Conservation (phyloP, 2,888 invertebrate genomes). For the Keiferia lycopersicella region DNA sequence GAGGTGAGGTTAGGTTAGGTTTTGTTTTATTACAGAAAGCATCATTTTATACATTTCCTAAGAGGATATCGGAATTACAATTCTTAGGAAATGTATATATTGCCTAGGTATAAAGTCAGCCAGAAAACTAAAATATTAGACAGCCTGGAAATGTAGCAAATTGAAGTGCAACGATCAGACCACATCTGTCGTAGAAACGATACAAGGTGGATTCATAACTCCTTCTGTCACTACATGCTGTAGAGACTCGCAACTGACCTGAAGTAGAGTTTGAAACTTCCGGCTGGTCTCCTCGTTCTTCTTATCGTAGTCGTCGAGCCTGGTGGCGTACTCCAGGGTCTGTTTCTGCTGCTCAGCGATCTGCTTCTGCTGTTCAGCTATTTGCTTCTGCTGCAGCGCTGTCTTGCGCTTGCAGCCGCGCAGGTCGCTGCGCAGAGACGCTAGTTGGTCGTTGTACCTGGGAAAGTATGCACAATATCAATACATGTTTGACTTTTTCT, state of each 20-base stretch:
- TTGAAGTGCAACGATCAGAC: too few species aligned
- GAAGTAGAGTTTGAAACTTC: slow-evolving; percentile 92
- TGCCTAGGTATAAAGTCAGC: too few species aligned
- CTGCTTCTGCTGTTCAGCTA: slow-evolving; percentile 88
- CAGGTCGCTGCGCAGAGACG: slow-evolving; percentile 89
- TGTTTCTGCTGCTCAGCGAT: slow-evolving; percentile 88
- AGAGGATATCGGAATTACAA: too few species aligned
- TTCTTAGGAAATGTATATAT: too few species aligned
- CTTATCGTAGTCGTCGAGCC: slow-evolving; percentile 94
- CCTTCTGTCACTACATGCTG: too few species aligned
- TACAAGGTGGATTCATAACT: background rate
- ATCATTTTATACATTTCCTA: too few species aligned
- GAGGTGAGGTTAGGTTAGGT: too few species aligned
- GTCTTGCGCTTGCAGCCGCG: slow-evolving; percentile 91
- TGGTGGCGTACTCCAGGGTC: slow-evolving; percentile 88
- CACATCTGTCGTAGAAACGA: background rate
- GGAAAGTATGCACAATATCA: slow-evolving; percentile 4
- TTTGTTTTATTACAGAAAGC: too few species aligned
- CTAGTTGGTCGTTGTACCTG: slow-evolving; percentile 91
- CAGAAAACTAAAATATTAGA: too few species aligned
- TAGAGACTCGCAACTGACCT: slow-evolving; percentile 81
- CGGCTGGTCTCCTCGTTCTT: slow-evolving; percentile 94
- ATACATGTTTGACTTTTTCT: too few species aligned
- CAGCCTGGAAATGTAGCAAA: too few species aligned
- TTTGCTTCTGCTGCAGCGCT: slow-evolving; percentile 92